Conservation (phyloP, 1,140 invertebrate species). For the Daktulosphaira vitifoliae region DNA sequence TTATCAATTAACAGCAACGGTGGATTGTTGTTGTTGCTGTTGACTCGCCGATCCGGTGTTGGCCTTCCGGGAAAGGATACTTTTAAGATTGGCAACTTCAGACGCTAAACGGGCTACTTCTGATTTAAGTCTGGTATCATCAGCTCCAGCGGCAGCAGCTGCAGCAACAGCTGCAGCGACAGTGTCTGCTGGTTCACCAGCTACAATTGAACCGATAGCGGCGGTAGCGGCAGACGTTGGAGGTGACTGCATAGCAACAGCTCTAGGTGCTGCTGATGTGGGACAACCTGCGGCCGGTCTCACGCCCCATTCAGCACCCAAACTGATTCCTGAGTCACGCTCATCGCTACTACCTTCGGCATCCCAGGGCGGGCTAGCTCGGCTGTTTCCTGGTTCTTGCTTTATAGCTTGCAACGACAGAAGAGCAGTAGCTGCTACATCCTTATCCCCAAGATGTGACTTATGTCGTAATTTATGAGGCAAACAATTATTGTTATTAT, state of each 20-base stretch:
- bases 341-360: slow-evolving; percentile 77
- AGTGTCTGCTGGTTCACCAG: slow-evolving; percentile 62
- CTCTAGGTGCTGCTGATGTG: slow-evolving; percentile 43
- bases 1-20: slow-evolving; percentile 21
- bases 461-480: slow-evolving; percentile 88
- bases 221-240: slow-evolving; percentile 38
- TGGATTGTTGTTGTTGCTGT: slow-evolving; percentile 2
- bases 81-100: slow-evolving; percentile 82
- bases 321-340: slow-evolving; percentile 75
- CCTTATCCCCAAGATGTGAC: slow-evolving; percentile 78
- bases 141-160: slow-evolving; percentile 43
- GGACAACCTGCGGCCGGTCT: slow-evolving; percentile 39
- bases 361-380: slow-evolving; percentile 71
- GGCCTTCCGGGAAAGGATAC: slow-evolving; percentile 43
- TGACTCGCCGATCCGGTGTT: background rate
- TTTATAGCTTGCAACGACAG: slow-evolving; percentile 71
- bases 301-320: slow-evolving; percentile 58
- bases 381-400: slow-evolving; percentile 57
- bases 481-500: slow-evolving; percentile 54
- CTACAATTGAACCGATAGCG: slow-evolving; percentile 63
- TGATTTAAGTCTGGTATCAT: slow-evolving; percentile 61
- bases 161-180: slow-evolving; percentile 41
- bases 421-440: slow-evolving; percentile 63
- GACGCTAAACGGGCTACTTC: slow-evolving; percentile 79
- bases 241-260: slow-evolving; percentile 43